A percentile compares a stretch with the other conserved stretches of the same genome.
Conservation (phyloP, 37 sponge, comb jelly and placozoan genomes). For the Aplysina aerophoba region DNA sequence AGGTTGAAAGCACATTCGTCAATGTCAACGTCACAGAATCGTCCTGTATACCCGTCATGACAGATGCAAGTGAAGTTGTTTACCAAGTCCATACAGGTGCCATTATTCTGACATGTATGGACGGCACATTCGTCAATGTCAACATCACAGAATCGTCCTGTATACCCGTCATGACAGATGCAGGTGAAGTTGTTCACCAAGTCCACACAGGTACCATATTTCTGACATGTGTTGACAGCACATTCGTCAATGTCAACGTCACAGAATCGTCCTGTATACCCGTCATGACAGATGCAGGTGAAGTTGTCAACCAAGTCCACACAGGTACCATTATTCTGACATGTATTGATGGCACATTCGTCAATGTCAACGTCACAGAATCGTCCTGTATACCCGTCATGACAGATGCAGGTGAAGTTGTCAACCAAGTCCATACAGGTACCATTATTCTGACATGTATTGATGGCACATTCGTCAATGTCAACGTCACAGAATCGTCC, state of each 20-base stretch:
- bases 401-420: background rate
- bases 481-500: background rate
- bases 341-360: constrained; percentile 25
- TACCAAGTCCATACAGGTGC: constrained; percentile 14
- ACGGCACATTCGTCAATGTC: background rate
- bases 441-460: constrained; percentile 49
- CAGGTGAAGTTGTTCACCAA: constrained; percentile 15
- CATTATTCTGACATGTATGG: constrained; percentile 7
- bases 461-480: constrained; percentile 23
- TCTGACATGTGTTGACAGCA: background rate
- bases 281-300: constrained; percentile 3
- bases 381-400: background rate
- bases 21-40: background rate
- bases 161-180: constrained; percentile 12
- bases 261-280: constrained; percentile 20
- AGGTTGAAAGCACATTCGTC: background rate
- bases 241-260: constrained; percentile 33
- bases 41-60: constrained; percentile 15
- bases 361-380: constrained; percentile 3
- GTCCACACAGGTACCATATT: constrained; percentile 27
- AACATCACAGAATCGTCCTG: constrained; percentile 12
- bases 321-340: constrained; percentile 59
- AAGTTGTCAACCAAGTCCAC: constrained; percentile 25
- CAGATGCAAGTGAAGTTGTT: constrained; percentile 25
- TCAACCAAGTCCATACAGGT: constrained; percentile 26